phyloP scores from a whole-genome alignment of 2,888 invertebrate species.

The Cantharis rufa region DNA sequence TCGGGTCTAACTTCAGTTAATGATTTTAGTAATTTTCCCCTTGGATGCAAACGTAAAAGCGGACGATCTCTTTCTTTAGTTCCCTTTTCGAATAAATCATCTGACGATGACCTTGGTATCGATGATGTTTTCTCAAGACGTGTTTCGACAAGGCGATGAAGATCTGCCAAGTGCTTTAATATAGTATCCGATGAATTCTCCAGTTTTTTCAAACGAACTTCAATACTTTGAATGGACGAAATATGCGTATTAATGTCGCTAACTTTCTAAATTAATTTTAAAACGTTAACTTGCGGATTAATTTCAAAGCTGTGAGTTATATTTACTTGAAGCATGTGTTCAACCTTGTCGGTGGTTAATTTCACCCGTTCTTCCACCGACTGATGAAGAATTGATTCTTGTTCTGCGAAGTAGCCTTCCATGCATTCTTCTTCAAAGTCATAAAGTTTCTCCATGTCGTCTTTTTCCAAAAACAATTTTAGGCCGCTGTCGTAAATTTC shows the following conservation, averaged over 20 bases:
- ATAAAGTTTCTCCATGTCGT: conserved; percentile 91
- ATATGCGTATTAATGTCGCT: conserved; percentile 93
- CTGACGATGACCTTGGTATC: conserved; percentile 48
- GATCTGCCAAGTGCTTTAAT: conserved; percentile 77
- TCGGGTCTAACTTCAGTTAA: conserved; percentile 68
- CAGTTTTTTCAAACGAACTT: conserved; percentile 83
- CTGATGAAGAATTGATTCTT: conserved; percentile 83
- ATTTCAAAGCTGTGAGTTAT: neutral
- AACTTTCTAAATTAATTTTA: conserved; percentile 64
- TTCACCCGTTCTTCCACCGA: conserved; percentile 86
- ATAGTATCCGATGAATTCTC: conserved; percentile 70
- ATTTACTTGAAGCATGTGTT: conserved; percentile 75
- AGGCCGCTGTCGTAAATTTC: conserved; percentile 91
- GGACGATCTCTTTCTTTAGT: conserved; percentile 62
- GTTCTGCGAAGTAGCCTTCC: conserved; percentile 92
- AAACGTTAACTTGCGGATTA: neutral
- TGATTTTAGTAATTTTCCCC: conserved; percentile 59
- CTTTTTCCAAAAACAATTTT: conserved; percentile 90
- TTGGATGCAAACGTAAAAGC: conserved; percentile 53
- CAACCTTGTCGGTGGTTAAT: conserved; percentile 83
- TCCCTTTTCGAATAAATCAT: conserved; percentile 58
- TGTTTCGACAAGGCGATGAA: conserved; percentile 83
- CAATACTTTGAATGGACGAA: conserved; percentile 84
- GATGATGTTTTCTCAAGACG: conserved; percentile 64
- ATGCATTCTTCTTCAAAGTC: conserved; percentile 99